A percentile compares a stretch with the other conserved stretches of the same genome.
Conservation (phyloP, 2,797 vertebrate species). For the Phoebastria nigripes region DNA sequence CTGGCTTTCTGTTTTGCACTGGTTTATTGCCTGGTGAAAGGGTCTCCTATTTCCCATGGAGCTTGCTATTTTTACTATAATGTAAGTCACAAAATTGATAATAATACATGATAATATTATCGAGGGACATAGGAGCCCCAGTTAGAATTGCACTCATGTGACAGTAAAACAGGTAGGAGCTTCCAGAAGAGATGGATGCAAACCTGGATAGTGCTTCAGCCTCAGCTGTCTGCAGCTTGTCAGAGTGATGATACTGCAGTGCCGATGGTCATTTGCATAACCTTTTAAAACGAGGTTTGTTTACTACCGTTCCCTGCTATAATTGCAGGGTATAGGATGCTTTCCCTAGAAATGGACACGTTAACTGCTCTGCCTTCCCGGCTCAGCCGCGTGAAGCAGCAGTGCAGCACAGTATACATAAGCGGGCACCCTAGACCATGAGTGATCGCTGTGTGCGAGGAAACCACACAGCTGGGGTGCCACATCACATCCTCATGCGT, state of each 20-base stretch:
- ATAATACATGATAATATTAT: accelerated
- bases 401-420: accelerated
- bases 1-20: neutral
- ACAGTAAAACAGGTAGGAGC: neutral
- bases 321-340: neutral
- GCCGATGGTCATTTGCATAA: neutral
- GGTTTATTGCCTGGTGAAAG: neutral
- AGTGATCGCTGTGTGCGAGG: accelerated
- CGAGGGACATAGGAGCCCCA: accelerated
- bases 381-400: neutral
- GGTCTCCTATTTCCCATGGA: neutral
- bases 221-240: neutral
- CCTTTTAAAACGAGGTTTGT: neutral
- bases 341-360: accelerated
- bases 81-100: neutral
- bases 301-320: accelerated
- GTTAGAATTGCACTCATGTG: neutral
- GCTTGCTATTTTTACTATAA: neutral
- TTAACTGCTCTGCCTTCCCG: neutral
- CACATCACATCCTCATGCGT: accelerated
- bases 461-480: neutral
- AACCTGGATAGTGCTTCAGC: neutral
- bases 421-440: accelerated
- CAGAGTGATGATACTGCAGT: accelerated
- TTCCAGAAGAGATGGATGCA: neutral